Evolutionary conservation across 2,113 vertebrate species (phyloP), one percentile per base, ranked within the genome.

Genomic region (Nanorana parkeri): DNA sequence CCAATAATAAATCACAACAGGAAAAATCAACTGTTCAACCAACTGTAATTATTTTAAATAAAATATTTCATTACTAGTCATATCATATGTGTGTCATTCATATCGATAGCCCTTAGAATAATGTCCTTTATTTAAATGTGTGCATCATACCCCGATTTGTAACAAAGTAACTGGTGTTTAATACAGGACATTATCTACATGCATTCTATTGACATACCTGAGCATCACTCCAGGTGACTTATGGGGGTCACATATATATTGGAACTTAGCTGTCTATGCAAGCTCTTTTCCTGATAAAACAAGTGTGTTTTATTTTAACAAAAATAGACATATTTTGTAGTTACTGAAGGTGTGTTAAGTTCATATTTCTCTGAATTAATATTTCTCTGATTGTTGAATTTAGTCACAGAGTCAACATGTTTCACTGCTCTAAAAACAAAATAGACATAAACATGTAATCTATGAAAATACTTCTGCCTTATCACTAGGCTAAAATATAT

Each of bases 31-130:
- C 23, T 26, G 32, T 29, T 15, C 54, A 11, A 54, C 19, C 16
- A 17, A 17, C 23, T 26, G 32, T 29, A 23, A 41, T n/a, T 23
- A 54, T 52, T 54, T 26, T 26, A 68, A 66, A 41, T 28, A 47
- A 58, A 74, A 74, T 24, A 24, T 81, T 74, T 74, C 73, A 81
- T 72, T 29, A 3, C 68, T 61, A 65, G 29, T 32, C 11, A 61
- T 47, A 52, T 13, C 47, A 13, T 66, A 17, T 55, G 29, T 73
- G 56, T 80, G 32, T 56, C 67, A 60, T 69, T 47, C 11, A 51
- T 71, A 71, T 32, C 60, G 32, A 74, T 81, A 81, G 80, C 80
- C 80, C 80, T 81, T 81, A 65, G 29, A 66, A 66, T 36, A 19
- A 77, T 74, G 13, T 32, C 21, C 66, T 74, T 28, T 36, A 17